Base-by-base conservation (phyloP, 2,888 invertebrate genomes). In the Adelphocoris suturalis region DNA sequence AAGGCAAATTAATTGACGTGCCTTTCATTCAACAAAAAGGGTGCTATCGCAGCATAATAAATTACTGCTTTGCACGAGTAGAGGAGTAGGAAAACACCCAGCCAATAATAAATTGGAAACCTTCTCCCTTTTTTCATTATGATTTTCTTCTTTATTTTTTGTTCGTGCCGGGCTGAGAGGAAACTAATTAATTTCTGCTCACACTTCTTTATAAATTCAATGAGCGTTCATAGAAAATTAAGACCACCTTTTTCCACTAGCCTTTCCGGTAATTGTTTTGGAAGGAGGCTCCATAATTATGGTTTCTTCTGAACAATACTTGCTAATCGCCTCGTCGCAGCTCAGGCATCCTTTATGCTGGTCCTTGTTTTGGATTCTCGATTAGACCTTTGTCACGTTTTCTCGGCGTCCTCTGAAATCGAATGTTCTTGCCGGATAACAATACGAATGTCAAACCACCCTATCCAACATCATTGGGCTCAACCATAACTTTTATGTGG, bases 221-320 rank as follows among this genome's bases (percentile, higher is more conserved):
- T 82, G 82, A 82, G 82, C 82, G 82, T 82, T 82, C 52, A 82
- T 82, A 82, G 82, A 82, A 82, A 82, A 82, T 82, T 82, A 82
- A 48, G 52, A 78, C 47, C 82, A 46, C 47, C 47, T 48, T 52
- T 82, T 52, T 48, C 52, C 82, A 12, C 82, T 12, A 23, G 4
- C 27, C 48, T 27, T 52, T 7, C 52, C 82, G 46, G 37, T 78
- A 78, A 82, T 82, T 52, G 23, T 82, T 82, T 82, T 52, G 52
- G 27, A 23, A 13, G 19, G 52, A 48, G 52, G 47, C 52, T 52
- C 7, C 82, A 52, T 82, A 52, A 82, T 82, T 52, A 82, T 52
- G 48, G 82, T 82, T 52, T 52, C 52, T 52, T 47, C 23, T 9
- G 19, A 82, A 52, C 82, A 82, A 52, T 82, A 23, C 27, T 23